Evolutionary conservation across 2,797 vertebrate species (phyloP).

Genomic region (Sebastes goodei): DNA sequence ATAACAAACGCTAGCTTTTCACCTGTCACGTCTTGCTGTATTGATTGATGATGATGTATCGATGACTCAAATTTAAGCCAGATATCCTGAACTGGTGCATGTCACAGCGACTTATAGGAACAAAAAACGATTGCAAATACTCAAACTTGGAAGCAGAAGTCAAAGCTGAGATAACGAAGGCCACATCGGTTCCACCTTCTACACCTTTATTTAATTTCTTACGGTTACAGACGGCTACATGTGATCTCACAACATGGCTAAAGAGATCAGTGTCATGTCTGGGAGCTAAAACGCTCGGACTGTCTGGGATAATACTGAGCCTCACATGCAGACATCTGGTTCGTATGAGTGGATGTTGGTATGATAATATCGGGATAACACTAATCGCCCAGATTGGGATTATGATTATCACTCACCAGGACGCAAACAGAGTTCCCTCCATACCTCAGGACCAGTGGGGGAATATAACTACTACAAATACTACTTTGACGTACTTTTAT

Average conservation of each 20-base stretch:
- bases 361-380: conserved; percentile 58
- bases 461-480: too few relatives aligned
- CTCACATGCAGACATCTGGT: conserved; percentile 43
- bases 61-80: not conserved
- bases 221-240: not conserved
- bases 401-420: conserved; percentile 47
- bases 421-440: conserved; percentile 4
- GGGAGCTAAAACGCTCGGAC: not conserved
- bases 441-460: not conserved
- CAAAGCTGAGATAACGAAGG: not conserved
- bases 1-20: too few relatives aligned
- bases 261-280: conserved; percentile 15
- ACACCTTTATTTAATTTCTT: not conserved
- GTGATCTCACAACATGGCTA: not conserved
- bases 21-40: too few relatives aligned
- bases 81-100: not conserved
- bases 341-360: conserved; percentile 35
- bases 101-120: not conserved
- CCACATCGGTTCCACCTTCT: not conserved
- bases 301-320: conserved; percentile 20
- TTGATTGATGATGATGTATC: too few relatives aligned
- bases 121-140: too few relatives aligned
- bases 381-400: conserved; percentile 60
- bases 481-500: fast-evolving
- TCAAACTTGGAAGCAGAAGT: not conserved